Evolutionary conservation across 2,113 vertebrate species (phyloP).

Genomic region (Tetraodon nigroviridis): DNA sequence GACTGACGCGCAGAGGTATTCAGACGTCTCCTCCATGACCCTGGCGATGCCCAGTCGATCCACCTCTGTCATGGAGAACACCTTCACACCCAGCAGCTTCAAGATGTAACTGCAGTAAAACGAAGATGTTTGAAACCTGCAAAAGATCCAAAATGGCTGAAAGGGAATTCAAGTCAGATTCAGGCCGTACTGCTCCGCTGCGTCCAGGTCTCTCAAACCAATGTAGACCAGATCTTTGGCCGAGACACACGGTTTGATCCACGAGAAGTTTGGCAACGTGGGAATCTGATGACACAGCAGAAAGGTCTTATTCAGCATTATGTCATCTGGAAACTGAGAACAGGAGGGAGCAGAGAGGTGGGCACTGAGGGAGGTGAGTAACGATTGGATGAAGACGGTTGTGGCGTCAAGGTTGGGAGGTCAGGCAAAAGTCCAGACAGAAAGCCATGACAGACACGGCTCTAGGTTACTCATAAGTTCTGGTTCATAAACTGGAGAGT

Average conservation of each 20-base stretch:
- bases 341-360: too few species aligned
- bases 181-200: conserved; percentile 69
- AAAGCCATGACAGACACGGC: too few species aligned
- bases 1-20: conserved; percentile 58
- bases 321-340: too few species aligned
- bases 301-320: neutral
- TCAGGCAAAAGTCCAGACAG: too few species aligned
- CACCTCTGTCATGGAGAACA: conserved; percentile 72
- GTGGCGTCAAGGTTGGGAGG: too few species aligned
- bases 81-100: conserved; percentile 67
- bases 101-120: conserved; percentile 65
- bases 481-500: too few species aligned
- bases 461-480: too few species aligned
- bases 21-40: conserved; percentile 77
- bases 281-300: conserved; percentile 40
- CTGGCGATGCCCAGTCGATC: conserved; percentile 68
- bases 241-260: conserved; percentile 70
- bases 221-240: conserved; percentile 73
- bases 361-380: too few species aligned
- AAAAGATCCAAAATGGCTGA: too few species aligned
- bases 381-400: too few species aligned
- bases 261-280: conserved; percentile 67
- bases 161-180: neutral
- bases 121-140: too few species aligned
- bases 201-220: conserved; percentile 76